Evolutionary conservation across 2,888 invertebrate species (phyloP).

Genomic region (Eupithecia vulgata): DNA sequence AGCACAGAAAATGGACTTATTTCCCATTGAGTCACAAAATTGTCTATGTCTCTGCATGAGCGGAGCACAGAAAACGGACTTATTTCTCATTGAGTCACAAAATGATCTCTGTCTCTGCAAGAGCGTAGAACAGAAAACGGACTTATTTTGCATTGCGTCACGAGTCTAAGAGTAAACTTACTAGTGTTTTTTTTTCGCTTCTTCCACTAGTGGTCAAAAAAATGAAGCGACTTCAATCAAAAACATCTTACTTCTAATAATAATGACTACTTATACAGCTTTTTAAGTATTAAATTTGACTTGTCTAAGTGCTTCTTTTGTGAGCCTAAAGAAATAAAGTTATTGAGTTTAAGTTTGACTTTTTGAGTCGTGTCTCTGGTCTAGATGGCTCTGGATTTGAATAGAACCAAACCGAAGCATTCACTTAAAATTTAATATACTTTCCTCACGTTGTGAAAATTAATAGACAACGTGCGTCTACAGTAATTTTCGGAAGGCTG

Average conservation of each 20-base stretch:
- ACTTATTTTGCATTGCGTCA: neutral
- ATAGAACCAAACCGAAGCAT: neutral
- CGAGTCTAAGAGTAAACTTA: too few relatives aligned
- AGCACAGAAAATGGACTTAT: neutral
- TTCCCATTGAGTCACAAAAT: neutral
- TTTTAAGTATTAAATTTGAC: too few relatives aligned
- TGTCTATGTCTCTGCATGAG: neutral
- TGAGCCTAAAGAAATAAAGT: too few relatives aligned
- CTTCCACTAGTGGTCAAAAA: too few relatives aligned
- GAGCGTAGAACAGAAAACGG: neutral
- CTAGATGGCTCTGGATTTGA: too few relatives aligned
- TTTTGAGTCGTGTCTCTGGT: too few relatives aligned
- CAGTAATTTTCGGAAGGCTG: conserved; percentile 28
- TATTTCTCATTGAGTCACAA: neutral
- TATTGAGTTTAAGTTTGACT: too few relatives aligned
- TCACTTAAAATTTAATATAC: neutral
- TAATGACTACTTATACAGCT: too few relatives aligned
- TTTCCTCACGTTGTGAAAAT: conserved; percentile 7
- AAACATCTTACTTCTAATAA: too few relatives aligned
- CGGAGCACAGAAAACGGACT: neutral
- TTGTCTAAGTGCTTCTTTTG: too few relatives aligned
- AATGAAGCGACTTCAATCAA: too few relatives aligned
- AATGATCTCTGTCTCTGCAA: neutral
- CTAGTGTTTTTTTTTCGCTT: too few relatives aligned
- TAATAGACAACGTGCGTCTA: conserved; percentile 15